These are phyloP conservation scores for Syrphus vitripennis DNA, from an alignment of 2,888 invertebrate species.

Conservation along the genomic window DNA sequence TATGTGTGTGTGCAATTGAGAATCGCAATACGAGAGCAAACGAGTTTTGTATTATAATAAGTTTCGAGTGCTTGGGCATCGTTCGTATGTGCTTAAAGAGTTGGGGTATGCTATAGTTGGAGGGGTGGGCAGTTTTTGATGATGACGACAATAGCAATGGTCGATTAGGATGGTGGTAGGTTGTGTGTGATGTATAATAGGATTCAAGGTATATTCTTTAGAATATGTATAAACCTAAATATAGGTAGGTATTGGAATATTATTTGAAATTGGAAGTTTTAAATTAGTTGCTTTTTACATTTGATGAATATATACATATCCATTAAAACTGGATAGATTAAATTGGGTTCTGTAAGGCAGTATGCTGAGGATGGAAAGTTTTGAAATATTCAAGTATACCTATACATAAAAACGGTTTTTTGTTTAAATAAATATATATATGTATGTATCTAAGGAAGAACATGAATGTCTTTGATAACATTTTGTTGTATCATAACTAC, in stretches of 20 bases:
- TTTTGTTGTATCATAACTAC: too few species aligned
- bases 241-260: neutral
- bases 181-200: neutral
- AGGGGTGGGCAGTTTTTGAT: slow-evolving; percentile 4
- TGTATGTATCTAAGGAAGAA: too few species aligned
- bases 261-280: slow-evolving; percentile 28
- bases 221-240: slow-evolving; percentile 61
- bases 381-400: neutral
- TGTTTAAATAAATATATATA: too few species aligned
- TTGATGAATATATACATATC: slow-evolving; percentile 46
- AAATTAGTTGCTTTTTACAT: slow-evolving; percentile 58
- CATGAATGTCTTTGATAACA: too few species aligned
- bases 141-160: slow-evolving; percentile 32
- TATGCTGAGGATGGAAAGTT: slow-evolving; percentile 30
- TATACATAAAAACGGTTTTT: too few species aligned
- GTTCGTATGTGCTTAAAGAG: slow-evolving; percentile 59
- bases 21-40: slow-evolving; percentile 63
- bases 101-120: neutral
- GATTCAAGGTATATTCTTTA: slow-evolving; percentile 51
- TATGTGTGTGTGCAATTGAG: slow-evolving; percentile 66
- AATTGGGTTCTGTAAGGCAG: slow-evolving; percentile 61
- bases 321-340: neutral
- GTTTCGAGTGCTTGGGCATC: slow-evolving; percentile 68
- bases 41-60: slow-evolving; percentile 71
- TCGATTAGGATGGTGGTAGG: neutral